phyloP scores from a whole-genome alignment of 2,113 vertebrate species.

The Prunella fulvescens region DNA sequence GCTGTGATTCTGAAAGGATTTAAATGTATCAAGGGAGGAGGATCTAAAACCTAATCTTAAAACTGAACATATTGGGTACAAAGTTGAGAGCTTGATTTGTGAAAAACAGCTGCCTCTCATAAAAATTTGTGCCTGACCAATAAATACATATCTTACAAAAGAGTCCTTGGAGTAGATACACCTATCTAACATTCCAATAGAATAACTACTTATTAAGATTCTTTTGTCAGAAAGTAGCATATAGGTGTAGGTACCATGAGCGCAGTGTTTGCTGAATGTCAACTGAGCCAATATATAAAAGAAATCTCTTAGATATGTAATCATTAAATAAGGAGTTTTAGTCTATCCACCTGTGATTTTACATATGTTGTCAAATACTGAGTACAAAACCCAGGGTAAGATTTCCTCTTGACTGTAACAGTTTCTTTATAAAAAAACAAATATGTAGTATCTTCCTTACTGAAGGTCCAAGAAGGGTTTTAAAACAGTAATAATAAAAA shows the following conservation, averaged over 20 bases:
- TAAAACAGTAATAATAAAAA: background rate
- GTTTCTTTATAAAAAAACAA: background rate
- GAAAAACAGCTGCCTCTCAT: background rate
- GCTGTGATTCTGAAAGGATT: background rate
- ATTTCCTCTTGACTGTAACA: background rate
- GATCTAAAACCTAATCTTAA: background rate
- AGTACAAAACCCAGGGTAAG: background rate
- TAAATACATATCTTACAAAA: background rate
- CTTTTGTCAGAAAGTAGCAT: slow-evolving; percentile 6
- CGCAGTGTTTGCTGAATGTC: background rate
- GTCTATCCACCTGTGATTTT: slow-evolving; percentile 20
- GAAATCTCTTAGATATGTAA: slow-evolving; percentile 45
- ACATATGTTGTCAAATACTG: background rate
- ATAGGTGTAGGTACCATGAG: background rate
- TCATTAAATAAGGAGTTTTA: slow-evolving; percentile 22
- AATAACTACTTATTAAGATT: background rate
- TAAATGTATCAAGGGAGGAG: background rate
- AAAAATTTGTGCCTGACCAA: background rate
- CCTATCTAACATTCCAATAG: background rate
- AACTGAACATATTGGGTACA: background rate
- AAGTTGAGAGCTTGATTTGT: background rate
- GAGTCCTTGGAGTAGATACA: background rate
- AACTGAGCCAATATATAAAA: slow-evolving; percentile 16
- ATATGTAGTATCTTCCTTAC: background rate
- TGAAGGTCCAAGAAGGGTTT: background rate